phyloP scores from a whole-genome alignment of 2,113 vertebrate species.

The Stomatorhinus ivindoensis region DNA sequence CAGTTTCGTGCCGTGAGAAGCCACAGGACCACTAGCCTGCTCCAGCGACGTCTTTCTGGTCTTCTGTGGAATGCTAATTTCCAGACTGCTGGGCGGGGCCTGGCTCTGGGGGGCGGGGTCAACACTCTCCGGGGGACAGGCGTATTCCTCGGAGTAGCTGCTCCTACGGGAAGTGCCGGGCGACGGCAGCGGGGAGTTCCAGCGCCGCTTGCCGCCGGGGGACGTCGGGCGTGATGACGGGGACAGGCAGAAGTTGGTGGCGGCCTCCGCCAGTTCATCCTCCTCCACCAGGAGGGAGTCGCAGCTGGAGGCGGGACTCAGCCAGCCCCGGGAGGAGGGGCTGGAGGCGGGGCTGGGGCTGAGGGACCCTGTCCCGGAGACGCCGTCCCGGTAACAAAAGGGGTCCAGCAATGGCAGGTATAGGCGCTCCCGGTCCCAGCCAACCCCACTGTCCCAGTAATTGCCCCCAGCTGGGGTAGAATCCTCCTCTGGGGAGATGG shows the following conservation, averaged over 20 bases:
- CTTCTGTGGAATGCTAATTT: slow-evolving; percentile 79
- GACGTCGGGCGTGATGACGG: slow-evolving; percentile 72
- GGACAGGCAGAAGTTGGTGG: slow-evolving; percentile 68
- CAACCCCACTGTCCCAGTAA: slow-evolving; percentile 62
- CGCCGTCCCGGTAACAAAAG: slow-evolving; percentile 71
- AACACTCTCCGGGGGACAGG: slow-evolving; percentile 43
- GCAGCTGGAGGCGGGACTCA: slow-evolving; percentile 78
- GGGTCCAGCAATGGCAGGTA: slow-evolving; percentile 75
- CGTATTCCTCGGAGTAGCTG: slow-evolving; percentile 74
- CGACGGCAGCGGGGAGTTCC: slow-evolving; percentile 64
- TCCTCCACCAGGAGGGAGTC: slow-evolving; percentile 80
- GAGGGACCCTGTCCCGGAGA: slow-evolving; percentile 61
- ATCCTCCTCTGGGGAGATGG: slow-evolving; percentile 75
- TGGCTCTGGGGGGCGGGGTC: slow-evolving; percentile 48
- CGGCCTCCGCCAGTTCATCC: slow-evolving; percentile 75
- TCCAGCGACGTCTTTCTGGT: slow-evolving; percentile 79
- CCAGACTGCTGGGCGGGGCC: slow-evolving; percentile 47
- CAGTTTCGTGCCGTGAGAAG: not conserved
- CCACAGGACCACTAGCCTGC: slow-evolving; percentile 52
- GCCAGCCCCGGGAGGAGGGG: slow-evolving; percentile 77
- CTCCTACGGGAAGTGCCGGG: slow-evolving; percentile 72
- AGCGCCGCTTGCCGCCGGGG: slow-evolving; percentile 77
- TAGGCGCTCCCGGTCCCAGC: slow-evolving; percentile 69
- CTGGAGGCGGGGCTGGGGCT: slow-evolving; percentile 83
- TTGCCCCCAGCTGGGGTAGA: slow-evolving; percentile 39